Percentiles rank a stretch among this genome's conserved stretches.
Evolutionary conservation across 2,113 vertebrate genomes (phyloP).

Genomic region (Nycticryphes semicollaris): DNA sequence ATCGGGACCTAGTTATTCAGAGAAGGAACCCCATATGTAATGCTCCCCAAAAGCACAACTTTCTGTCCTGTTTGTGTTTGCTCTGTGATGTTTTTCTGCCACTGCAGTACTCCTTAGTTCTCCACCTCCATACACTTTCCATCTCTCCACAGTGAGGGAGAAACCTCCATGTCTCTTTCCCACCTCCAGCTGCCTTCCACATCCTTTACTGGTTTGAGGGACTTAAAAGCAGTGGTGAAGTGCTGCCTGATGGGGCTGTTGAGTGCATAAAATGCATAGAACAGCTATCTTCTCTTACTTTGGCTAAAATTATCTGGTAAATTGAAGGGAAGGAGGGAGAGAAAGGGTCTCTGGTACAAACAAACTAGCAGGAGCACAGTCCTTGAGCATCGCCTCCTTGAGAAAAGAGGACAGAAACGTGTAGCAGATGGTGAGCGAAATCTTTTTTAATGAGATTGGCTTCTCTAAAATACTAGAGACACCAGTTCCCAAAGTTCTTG

Average conservation of each 20-base stretch:
- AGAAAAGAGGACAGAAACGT: neutral
- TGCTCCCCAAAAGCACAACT: neutral
- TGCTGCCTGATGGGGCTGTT: rapidly evolving
- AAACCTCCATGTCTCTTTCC: neutral
- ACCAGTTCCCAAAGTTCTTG: neutral
- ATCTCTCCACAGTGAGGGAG: neutral
- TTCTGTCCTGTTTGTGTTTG: neutral
- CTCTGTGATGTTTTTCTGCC: neutral
- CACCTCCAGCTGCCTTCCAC: neutral
- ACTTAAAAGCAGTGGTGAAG: neutral
- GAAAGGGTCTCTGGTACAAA: neutral
- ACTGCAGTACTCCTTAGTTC: neutral
- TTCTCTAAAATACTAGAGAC: neutral
- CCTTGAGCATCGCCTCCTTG: neutral
- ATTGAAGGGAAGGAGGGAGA: neutral
- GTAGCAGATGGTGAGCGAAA: neutral
- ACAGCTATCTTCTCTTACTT: neutral
- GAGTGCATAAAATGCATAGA: neutral
- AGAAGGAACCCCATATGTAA: neutral
- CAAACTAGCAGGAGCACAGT: neutral
- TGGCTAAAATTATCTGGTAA: neutral
- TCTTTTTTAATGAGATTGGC: neutral
- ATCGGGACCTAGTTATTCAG: neutral
- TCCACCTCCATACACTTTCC: neutral
- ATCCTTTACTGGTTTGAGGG: neutral